Evolutionary conservation across 2,888 invertebrate species (phyloP).

Genomic region (Neoscelio sp.): DNA sequence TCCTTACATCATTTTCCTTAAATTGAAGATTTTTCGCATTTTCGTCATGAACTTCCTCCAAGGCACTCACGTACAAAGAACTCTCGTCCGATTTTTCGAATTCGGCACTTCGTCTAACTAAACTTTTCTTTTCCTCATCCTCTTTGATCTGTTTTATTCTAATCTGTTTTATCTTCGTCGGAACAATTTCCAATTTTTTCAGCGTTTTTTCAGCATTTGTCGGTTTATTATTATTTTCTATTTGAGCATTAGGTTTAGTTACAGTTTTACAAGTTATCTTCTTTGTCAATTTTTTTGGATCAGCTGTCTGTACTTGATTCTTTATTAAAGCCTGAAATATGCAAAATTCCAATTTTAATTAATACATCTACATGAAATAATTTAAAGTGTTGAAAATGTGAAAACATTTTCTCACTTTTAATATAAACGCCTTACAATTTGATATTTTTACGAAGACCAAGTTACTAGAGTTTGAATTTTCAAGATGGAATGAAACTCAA

Average conservation of each 20-base stretch:
- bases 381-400: background rate
- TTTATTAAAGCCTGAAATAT: conserved; percentile 78
- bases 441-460: too few species aligned
- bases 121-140: conserved; percentile 74
- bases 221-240: background rate
- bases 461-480: too few species aligned
- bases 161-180: background rate
- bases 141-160: conserved; percentile 72
- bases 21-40: conserved; percentile 23
- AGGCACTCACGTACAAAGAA: conserved; percentile 90
- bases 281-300: conserved; percentile 76
- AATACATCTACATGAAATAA: too few species aligned
- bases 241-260: conserved; percentile 70
- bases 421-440: too few species aligned
- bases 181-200: background rate
- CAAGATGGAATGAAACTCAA: too few species aligned
- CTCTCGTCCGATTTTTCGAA: conserved; percentile 89
- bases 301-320: conserved; percentile 72
- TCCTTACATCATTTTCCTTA: conserved; percentile 69
- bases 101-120: conserved; percentile 81
- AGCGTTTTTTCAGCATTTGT: background rate
- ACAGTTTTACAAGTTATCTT: conserved; percentile 70
- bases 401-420: too few species aligned
- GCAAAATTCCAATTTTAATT: background rate
- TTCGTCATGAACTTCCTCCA: conserved; percentile 86